These are phyloP conservation scores for Vimba vimba DNA, from an alignment of 2,113 vertebrate species.

Conservation along the genomic window DNA sequence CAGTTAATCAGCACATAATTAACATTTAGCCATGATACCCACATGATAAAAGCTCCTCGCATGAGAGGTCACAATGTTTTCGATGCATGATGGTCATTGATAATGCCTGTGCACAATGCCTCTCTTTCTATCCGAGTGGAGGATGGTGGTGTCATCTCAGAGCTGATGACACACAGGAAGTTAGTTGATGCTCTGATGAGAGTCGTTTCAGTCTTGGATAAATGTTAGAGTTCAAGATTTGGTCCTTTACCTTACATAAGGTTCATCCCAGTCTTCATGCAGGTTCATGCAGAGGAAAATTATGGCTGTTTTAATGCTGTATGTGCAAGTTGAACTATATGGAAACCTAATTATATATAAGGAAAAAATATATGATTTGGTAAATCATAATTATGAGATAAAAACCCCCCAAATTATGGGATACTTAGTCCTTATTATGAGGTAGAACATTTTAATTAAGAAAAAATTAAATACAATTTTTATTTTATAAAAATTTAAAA, in stretches of 20 bases:
- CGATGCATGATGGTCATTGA: slow-evolving; percentile 23
- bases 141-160: slow-evolving; percentile 33
- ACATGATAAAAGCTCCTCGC: slow-evolving; percentile 4
- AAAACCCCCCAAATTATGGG: accelerated
- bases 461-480: too few species aligned
- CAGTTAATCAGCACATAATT: background rate
- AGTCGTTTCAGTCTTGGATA: background rate
- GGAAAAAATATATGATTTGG: too few species aligned
- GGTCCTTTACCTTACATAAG: background rate
- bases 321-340: background rate
- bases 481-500: too few species aligned
- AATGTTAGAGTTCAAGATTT: background rate
- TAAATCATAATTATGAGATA: background rate
- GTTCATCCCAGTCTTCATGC: background rate
- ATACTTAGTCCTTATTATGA: too few species aligned
- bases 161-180: slow-evolving; percentile 17
- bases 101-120: slow-evolving; percentile 12
- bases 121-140: slow-evolving; percentile 32
- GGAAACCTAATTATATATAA: background rate
- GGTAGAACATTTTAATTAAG: too few species aligned
- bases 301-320: background rate
- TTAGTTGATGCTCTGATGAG: background rate
- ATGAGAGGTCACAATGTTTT: slow-evolving; percentile 15
- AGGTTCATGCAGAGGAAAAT: background rate
- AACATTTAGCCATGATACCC: slow-evolving; percentile 17